Base-by-base conservation (phyloP, 2,113 vertebrate species). In the Malurus alboscapulatus region DNA sequence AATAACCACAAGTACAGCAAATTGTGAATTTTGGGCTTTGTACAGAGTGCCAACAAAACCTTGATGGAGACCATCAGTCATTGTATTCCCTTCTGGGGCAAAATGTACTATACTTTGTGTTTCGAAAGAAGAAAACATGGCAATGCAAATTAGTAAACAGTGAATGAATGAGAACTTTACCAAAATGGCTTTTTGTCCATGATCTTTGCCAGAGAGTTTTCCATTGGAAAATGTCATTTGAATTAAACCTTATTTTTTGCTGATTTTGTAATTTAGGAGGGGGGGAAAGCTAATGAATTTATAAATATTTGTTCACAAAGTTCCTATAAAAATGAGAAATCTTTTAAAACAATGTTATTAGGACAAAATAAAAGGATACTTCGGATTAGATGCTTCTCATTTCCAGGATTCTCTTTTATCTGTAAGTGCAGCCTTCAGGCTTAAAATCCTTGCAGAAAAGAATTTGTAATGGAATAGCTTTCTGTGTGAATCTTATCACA, bases 341-440 rank as follows among this genome's bases (percentile, higher is more conserved):
- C 22, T 84, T 75, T 89, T 42, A 54, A 82, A 95, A 92, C 48
- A 87, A 53, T 2, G 4, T 2, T 75, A 72, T 71, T 91, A 87
- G 44, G 48, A n/a, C 47, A 34, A 58, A 85, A 85, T 26, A 72
- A 91, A 87, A 79, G 45, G 20, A 38, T 76, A 48, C 17, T 91
- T 94, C 9, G 17, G 58, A 94, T 91, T 89, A 92, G 66, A 89
- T 85, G n/a, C 10, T 75, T 53, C 69, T 82, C 36, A 65, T 2
- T 79, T 84, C 81, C 58, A 89, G 79, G 81, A 73, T 68, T 72
- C 54, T 75, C 10, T 65, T 95, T 89, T 92, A 95, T 94, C 87
- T 89, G 14, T 69, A 79, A 76, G n/a, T 68, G 74, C 69, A 94
- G 78, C 40, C 69, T 89, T 63, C 40, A 90, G 92, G 65, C 62